phyloP scores from a whole-genome alignment of 92 coral and sea anemone species.

The Porites cylindrica region DNA sequence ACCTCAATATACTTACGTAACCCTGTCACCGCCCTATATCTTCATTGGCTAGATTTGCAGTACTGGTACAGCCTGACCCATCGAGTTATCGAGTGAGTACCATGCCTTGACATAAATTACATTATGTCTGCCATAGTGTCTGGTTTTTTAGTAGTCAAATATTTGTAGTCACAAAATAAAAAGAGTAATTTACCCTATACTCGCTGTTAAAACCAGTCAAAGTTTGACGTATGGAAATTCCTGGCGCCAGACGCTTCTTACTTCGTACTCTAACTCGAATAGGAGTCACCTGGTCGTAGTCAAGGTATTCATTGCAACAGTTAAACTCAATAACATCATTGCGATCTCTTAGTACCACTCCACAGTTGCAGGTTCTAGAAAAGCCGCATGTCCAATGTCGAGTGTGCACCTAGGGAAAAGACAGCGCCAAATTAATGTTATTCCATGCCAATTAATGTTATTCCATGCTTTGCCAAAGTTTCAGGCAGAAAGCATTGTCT shows the following conservation, averaged over 20 bases:
- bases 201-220: too few relatives aligned
- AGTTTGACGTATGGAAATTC: background rate
- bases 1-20: too few relatives aligned
- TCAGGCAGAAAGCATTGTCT: too few relatives aligned
- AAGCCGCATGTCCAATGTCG: constrained; percentile 39
- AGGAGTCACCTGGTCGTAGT: background rate
- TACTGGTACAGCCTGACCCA: too few relatives aligned
- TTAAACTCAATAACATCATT: constrained; percentile 59
- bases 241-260: constrained; percentile 14
- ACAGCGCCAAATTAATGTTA: background rate
- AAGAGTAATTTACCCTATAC: too few relatives aligned
- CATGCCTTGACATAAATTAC: too few relatives aligned
- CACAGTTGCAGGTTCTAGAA: constrained; percentile 41
- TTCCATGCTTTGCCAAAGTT: background rate
- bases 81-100: too few relatives aligned
- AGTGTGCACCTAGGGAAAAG: constrained; percentile 42
- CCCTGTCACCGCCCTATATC: too few relatives aligned
- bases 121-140: too few relatives aligned
- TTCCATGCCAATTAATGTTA: background rate
- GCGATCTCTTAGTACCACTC: constrained; percentile 45
- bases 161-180: too few relatives aligned
- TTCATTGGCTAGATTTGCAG: too few relatives aligned
- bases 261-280: constrained; percentile 23
- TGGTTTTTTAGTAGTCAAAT: too few relatives aligned
- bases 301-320: constrained; percentile 21